These are phyloP conservation scores for Macaria notata DNA, from an alignment of 2,888 invertebrate genomes.

Conservation along the genomic window DNA sequence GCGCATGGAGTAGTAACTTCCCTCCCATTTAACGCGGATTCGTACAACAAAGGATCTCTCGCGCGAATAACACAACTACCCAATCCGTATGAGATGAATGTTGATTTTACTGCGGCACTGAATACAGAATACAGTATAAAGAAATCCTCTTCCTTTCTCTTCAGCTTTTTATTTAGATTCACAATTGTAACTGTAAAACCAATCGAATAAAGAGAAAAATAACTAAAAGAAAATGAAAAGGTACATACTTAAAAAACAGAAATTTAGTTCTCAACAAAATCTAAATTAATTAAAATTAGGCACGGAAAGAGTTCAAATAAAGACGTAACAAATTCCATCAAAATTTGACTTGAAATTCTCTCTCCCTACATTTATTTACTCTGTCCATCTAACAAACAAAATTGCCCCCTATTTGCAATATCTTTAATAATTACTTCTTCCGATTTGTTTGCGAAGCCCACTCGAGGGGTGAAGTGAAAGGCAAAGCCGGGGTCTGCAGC, in stretches of 20 bases:
- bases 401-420: constrained; percentile 72
- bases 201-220: too few relatives aligned
- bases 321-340: not conserved
- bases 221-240: too few relatives aligned
- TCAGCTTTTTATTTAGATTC: too few relatives aligned
- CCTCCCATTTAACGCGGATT: constrained; percentile 79
- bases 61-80: constrained; percentile 79
- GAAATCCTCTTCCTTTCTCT: not conserved
- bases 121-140: constrained; percentile 16
- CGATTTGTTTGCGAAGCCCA: constrained; percentile 70
- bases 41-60: constrained; percentile 76
- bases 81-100: constrained; percentile 59
- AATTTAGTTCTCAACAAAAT: too few relatives aligned
- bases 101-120: constrained; percentile 38
- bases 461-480: constrained; percentile 64
- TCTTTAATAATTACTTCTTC: constrained; percentile 81
- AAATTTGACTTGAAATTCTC: constrained; percentile 20
- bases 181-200: too few relatives aligned
- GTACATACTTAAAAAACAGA: too few relatives aligned
- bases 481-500: constrained; percentile 61
- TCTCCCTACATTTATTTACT: constrained; percentile 24
- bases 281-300: too few relatives aligned
- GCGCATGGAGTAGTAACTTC: constrained; percentile 77
- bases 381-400: constrained; percentile 53
- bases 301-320: too few relatives aligned